Base-by-base conservation (phyloP, 23 tunicate species). In the Corella eumyota region DNA sequence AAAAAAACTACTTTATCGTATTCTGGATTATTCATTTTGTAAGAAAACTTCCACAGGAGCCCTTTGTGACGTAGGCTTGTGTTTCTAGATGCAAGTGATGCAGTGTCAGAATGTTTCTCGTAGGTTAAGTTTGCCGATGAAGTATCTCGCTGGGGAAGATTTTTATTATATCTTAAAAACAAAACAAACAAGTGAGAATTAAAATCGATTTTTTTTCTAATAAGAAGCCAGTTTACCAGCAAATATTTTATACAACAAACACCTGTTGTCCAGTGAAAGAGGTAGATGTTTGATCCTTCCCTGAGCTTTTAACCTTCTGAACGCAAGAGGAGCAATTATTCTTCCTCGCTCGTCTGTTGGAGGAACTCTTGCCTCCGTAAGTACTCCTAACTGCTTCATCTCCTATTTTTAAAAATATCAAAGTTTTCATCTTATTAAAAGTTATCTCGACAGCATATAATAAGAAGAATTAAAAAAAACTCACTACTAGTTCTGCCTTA, bases 31-130 rank as follows among this genome's bases (percentile, higher is more conserved):
- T 84, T 84, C 60, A 75, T 45, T 49, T 84, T 84, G 55, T 84
- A 84, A 1, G 94, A 84, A 45, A 84, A 84, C 57, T 84, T 84
- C 94, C 94, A 84, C 66, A 84, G 61, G 25, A 84, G 32, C 0
- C 94, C 94, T 69, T 84, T 84, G 45, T 69, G 94, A 40, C 82
- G 70, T 22, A 82, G 40, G 45, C 75, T 66, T 0, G 77, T 75
- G 61, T 79, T 84, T 25, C 82, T 33, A 13, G 94, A 75, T 21
- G 76, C 94, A 0, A 84, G 62, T 4, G 94, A 84, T 24, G 77
- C 94, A 15, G 94, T 69, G 76, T 68, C 82, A 17, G 82, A 75
- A 49, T 66, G 82, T 66, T 75, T 67, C 0, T 75, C 82, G 6
- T 20, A 45, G 9, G 52, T 7, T 4, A 32, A n/a, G 30, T 62